A percentile compares a stretch with the other conserved stretches of the same genome.
Evolutionary conservation across 2,888 invertebrate species (phyloP).

Genomic region (Micropterix aruncella): DNA sequence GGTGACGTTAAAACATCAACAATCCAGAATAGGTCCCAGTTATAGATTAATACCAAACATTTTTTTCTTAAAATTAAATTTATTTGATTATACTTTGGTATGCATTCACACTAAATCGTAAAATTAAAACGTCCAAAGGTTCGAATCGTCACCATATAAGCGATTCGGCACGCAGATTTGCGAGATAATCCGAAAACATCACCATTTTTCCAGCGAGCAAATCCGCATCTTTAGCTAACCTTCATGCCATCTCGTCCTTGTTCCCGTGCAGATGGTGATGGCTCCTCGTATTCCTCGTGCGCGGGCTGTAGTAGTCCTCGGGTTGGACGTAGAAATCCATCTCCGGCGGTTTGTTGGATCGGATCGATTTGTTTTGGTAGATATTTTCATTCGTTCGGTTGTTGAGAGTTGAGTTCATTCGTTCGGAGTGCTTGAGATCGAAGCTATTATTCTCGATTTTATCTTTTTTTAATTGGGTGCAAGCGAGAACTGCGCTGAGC

Average conservation of each 20-base stretch:
- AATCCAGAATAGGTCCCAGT: too few relatives aligned
- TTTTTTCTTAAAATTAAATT: too few relatives aligned
- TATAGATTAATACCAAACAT: too few relatives aligned
- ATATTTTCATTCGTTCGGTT: slow-evolving; percentile 28
- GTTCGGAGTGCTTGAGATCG: slow-evolving; percentile 25
- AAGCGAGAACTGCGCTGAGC: slow-evolving; percentile 54
- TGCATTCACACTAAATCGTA: too few relatives aligned
- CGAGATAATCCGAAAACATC: slow-evolving; percentile 34
- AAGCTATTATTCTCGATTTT: slow-evolving; percentile 31
- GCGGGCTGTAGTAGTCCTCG: slow-evolving; percentile 34
- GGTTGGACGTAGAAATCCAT: slow-evolving; percentile 34
- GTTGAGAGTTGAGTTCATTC: too few relatives aligned
- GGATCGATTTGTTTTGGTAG: slow-evolving; percentile 25
- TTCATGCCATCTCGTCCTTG: slow-evolving; percentile 39
- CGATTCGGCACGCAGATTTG: slow-evolving; percentile 41
- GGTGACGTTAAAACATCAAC: too few relatives aligned
- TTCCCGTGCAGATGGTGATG: slow-evolving; percentile 24
- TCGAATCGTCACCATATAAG: slow-evolving; percentile 37
- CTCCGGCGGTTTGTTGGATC: slow-evolving; percentile 27
- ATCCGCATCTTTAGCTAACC: slow-evolving; percentile 39
- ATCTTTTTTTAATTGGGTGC: slow-evolving; percentile 44
- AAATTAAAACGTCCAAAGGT: too few relatives aligned
- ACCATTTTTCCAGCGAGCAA: slow-evolving; percentile 37
- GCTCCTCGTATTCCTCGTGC: slow-evolving; percentile 31
- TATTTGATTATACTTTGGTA: too few relatives aligned